phyloP scores from a whole-genome alignment of 2,888 invertebrate genomes.

The Poecilobothrus nobilitatus region DNA sequence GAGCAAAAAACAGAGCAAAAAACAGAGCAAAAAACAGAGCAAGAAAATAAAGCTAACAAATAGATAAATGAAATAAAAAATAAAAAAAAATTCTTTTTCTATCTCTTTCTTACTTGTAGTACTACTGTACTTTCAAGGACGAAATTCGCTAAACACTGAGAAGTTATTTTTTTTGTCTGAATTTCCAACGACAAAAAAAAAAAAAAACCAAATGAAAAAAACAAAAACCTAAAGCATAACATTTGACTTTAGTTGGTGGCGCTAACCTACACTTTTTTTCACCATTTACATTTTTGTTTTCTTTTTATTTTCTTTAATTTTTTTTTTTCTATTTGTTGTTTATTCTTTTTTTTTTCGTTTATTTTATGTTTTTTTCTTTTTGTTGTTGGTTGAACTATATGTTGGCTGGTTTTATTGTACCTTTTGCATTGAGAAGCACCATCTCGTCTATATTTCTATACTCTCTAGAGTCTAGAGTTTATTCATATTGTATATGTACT shows the following conservation, averaged over 20 bases:
- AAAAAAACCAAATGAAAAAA: too few relatives aligned
- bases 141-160: neutral
- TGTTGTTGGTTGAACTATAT: too few relatives aligned
- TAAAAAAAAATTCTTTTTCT: neutral
- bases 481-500: too few relatives aligned
- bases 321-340: too few relatives aligned
- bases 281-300: too few relatives aligned
- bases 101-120: neutral
- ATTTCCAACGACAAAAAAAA: neutral
- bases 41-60: neutral
- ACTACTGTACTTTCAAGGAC: neutral
- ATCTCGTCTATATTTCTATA: too few relatives aligned
- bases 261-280: neutral
- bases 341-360: too few relatives aligned
- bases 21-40: neutral
- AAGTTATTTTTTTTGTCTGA: neutral
- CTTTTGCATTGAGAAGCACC: too few relatives aligned
- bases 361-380: too few relatives aligned
- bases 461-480: too few relatives aligned
- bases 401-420: too few relatives aligned
- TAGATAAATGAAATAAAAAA: neutral
- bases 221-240: neutral
- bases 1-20: neutral
- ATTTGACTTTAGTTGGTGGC: neutral
- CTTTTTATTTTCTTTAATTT: too few relatives aligned